Base-by-base conservation (phyloP, 2,113 vertebrate genomes). In the Rhadina sibilatrix region DNA sequence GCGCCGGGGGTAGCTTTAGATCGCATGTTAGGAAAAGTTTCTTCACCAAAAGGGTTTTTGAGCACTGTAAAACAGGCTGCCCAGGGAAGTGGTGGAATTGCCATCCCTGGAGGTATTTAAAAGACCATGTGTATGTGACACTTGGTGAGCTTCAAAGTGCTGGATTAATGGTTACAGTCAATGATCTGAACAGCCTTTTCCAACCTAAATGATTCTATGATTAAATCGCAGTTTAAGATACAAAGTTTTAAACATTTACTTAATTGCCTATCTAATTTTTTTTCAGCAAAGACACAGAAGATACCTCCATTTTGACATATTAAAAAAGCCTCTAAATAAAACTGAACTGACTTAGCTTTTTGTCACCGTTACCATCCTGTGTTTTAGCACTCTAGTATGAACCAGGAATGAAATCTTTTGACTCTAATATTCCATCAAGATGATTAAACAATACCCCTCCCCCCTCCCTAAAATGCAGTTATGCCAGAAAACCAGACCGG, bases 371-470 rank as follows among this genome's bases (percentile, higher is more conserved):
- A 68, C 12, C 31, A 68, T 17, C 14, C 47, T 49, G 14, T 7
- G 18, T 59, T 92, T 86, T 79, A 56, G 50, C 56, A 72, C 59
- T 81, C 66, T 69, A 56, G 31, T 10, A 79, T 18, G 50, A 75
- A 38, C 44, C n/a, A 90, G 64, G n/a, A 94, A 83, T 78, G 80
- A 94, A 93, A 94, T 93, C 79, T 94, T 68, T 83, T 89, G 90
- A 93, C 74, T 40, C 79, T 74, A 78, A 75, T 79, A 82, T 64
- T 68, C 49, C 35, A 74, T 56, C 38, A 77, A 56, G 33, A 77
- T 2, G 27, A 63, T 31, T 77, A 80, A 88, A 77, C 65, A 84
- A 25, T 70, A 65, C 2, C 21, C 59, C 23, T 30, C n/a, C 30
- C 28, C 38, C 20, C 6, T 54, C 23, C 12, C 15, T 24, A 52